These are phyloP conservation scores for Drosophila ananassae DNA, from an alignment of 1,140 invertebrate genomes.

Conservation along the genomic window DNA sequence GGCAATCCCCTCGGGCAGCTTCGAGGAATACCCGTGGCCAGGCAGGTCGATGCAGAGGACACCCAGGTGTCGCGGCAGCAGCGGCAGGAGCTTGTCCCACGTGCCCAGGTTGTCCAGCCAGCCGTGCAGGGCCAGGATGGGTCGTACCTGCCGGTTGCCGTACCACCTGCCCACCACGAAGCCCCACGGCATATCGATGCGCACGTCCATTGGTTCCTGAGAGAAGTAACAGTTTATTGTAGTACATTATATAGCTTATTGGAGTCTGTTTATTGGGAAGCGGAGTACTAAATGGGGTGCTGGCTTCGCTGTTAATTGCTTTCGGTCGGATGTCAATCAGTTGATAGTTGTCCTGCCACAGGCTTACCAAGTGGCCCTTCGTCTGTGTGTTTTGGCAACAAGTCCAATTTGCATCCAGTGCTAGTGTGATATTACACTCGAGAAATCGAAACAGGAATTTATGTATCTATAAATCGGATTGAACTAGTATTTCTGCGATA, in stretches of 20 bases:
- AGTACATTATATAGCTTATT: too few species aligned
- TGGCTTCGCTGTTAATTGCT: too few species aligned
- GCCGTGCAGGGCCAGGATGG: conserved; percentile 90
- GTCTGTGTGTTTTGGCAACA: not conserved
- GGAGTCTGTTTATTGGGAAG: too few species aligned
- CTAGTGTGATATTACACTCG: not conserved
- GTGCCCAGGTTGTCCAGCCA: conserved; percentile 91
- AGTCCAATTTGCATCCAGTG: not conserved
- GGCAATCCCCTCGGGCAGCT: conserved; percentile 86
- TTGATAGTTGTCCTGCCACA: not conserved
- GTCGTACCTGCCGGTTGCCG: conserved; percentile 86
- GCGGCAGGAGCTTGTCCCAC: conserved; percentile 88
- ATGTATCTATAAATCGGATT: not conserved
- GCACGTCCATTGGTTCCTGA: conserved; percentile 86
- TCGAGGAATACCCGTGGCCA: conserved; percentile 89
- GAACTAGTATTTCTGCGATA: not conserved
- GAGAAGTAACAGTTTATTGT: not conserved
- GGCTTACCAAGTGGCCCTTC: not conserved
- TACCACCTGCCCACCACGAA: conserved; percentile 89
- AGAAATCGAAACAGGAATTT: too few species aligned
- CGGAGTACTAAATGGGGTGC: too few species aligned
- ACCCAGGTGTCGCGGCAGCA: conserved; percentile 86
- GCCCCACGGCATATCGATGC: conserved; percentile 88
- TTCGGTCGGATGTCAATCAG: too few species aligned
- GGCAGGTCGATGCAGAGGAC: conserved; percentile 89